Evolutionary conservation across 2,113 vertebrate species (phyloP).

Genomic region (Tetrax tetrax): DNA sequence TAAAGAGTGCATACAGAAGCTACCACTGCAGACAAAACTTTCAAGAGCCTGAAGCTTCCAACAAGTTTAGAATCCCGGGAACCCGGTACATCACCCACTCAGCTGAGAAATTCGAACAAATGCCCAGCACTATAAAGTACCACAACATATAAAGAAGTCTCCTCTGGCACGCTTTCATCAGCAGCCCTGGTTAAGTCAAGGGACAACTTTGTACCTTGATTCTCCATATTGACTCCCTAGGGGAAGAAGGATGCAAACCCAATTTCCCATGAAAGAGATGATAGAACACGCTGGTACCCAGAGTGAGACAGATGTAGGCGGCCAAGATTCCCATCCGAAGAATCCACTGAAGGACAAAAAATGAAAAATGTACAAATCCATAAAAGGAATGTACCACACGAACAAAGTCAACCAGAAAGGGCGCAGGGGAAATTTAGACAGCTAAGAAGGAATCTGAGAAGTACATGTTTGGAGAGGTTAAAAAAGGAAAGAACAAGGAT

Average conservation of each 20-base stretch:
- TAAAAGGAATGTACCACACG: slow-evolving; percentile 15
- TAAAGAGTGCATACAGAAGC: neutral
- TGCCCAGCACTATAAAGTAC: neutral
- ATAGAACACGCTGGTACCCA: neutral
- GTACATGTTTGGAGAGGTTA: slow-evolving; percentile 47
- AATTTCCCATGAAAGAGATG: neutral
- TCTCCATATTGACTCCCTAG: neutral
- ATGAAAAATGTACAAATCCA: slow-evolving; percentile 13
- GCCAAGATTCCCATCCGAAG: slow-evolving; percentile 37
- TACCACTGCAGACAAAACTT: neutral
- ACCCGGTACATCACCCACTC: fast-evolving
- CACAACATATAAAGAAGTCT: neutral
- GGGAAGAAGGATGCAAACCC: neutral
- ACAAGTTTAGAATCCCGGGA: neutral
- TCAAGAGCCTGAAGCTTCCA: neutral
- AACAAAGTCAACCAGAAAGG: slow-evolving; percentile 42
- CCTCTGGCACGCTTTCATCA: neutral
- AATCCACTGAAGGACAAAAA: slow-evolving; percentile 30
- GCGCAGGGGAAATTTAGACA: slow-evolving; percentile 33
- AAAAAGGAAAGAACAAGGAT: slow-evolving; percentile 47
- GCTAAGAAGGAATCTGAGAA: slow-evolving; percentile 44
- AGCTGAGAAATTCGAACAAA: neutral
- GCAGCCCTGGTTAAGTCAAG: neutral
- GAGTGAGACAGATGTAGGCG: neutral
- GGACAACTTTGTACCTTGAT: neutral